Evolutionary conservation across 2,113 vertebrate genomes (phyloP), one percentile per base, ranked within the genome.

Genomic region (Propithecus coquereli): DNA sequence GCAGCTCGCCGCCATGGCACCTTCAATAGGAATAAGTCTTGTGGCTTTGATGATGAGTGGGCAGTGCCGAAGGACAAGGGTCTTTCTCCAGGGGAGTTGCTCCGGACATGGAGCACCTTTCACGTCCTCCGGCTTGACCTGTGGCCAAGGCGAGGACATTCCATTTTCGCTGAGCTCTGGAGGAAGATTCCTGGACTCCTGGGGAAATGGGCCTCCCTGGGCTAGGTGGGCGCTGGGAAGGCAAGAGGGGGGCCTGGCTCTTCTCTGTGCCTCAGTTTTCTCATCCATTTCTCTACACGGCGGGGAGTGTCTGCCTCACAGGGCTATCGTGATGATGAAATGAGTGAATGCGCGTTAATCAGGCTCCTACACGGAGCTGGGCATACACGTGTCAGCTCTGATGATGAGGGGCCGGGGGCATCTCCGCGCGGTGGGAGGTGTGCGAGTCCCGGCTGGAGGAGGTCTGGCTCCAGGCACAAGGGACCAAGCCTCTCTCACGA

Each of bases 21-120:
- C 90, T 97, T 91, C 23, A 96, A 66, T 89, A 91, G 95, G 82
- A 97, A 43, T 93, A 97, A 88, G 81, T 54, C 54, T 43, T 32
- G 37, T 14, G 88, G 80, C 87, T 93, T 50, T 93, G 59, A 43
- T 82, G 80, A 94, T 70, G 88, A 88, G 93, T 93, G 79, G 71
- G 22, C n/a, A 89, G 52, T 96, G 92, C 95, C 85, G 94, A 90
- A 98, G 95, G 96, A 91, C 59, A 90, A 83, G 90, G 18, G 16
- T 93, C 94, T 74, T 59, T 43, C 63, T 71, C 73, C 27, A 40
- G 34, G 66, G n/a, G 47, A 57, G 37, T 80, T 70, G 82, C 68
- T 66, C 25, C 10, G 37, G 71, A 65, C 37, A 14, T 0, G 3
- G 25, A n/a, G 14, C 43, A 30, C 3, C 27, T 68, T 88, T 86